These are phyloP conservation scores for Drosophila algonquin DNA, from an alignment of 2,888 invertebrate genomes.

Conservation along the genomic window DNA sequence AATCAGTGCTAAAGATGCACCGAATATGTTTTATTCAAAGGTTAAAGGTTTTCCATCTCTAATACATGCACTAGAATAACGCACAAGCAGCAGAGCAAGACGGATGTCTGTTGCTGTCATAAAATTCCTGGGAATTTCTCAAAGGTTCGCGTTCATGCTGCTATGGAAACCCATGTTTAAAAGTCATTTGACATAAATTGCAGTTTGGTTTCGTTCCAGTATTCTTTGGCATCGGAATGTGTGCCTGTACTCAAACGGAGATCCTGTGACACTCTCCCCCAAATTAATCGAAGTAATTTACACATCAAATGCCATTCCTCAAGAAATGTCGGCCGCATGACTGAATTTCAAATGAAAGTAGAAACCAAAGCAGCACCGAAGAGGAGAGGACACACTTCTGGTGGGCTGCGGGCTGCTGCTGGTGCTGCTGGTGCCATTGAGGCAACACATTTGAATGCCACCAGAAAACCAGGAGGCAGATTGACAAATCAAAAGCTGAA, in stretches of 20 bases:
- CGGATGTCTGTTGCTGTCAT: too few species aligned
- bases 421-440: slow-evolving; percentile 4
- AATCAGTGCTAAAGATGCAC: too few species aligned
- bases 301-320: background rate
- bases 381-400: slow-evolving; percentile 9
- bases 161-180: too few species aligned
- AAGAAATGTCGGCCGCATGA: slow-evolving; percentile 34
- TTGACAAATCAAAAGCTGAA: slow-evolving; percentile 60
- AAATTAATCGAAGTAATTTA: slow-evolving; percentile 30
- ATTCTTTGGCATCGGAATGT: too few species aligned
- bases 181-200: too few species aligned
- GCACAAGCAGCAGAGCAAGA: too few species aligned
- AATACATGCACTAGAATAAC: too few species aligned
- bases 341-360: slow-evolving; percentile 33
- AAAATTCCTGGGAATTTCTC: too few species aligned
- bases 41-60: too few species aligned
- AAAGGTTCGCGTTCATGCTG: too few species aligned
- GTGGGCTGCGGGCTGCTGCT: background rate
- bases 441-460: slow-evolving; percentile 40
- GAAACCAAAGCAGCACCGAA: slow-evolving; percentile 8
- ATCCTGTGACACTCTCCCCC: background rate
- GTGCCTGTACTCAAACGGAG: background rate
- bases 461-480: slow-evolving; percentile 34
- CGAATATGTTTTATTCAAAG: too few species aligned
- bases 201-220: too few species aligned